phyloP scores from a whole-genome alignment of 2,888 invertebrate species.

The Tipula lateralis region DNA sequence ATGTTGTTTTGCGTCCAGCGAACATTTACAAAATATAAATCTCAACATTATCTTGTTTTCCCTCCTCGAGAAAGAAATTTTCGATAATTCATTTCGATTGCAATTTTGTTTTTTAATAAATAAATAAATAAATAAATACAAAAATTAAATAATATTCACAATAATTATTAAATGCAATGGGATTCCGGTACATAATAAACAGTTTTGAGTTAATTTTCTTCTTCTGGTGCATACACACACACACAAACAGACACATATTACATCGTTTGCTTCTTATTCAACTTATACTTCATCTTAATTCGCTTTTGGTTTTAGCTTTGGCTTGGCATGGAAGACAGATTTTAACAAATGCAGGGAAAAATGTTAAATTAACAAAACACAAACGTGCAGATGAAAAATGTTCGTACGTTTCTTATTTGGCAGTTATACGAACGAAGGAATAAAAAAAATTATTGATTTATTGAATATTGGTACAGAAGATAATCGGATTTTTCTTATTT shows the following conservation, averaged over 20 bases:
- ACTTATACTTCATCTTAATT: background rate
- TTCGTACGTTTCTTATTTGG: background rate
- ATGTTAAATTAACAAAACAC: background rate
- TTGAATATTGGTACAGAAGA: background rate
- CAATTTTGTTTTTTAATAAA: background rate
- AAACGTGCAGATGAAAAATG: background rate
- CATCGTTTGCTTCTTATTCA: background rate
- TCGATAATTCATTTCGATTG: background rate
- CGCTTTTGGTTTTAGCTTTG: background rate
- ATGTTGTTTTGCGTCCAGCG: background rate
- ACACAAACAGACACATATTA: too few relatives aligned
- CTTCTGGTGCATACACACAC: background rate
- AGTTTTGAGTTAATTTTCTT: background rate
- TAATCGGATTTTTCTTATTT: background rate
- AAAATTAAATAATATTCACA: constrained; percentile 24
- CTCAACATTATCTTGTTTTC: background rate
- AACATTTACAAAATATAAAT: background rate
- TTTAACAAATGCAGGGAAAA: background rate
- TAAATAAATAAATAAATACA: background rate
- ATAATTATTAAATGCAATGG: background rate
- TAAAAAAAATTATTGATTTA: background rate
- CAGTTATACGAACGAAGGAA: background rate
- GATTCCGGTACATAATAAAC: constrained; percentile 12
- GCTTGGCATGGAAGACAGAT: too few relatives aligned
- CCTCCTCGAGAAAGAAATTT: background rate